Evolutionary conservation across 2,888 invertebrate genomes (phyloP), one percentile per base, ranked within the genome.

Genomic region (Alentia gelatinosa): DNA sequence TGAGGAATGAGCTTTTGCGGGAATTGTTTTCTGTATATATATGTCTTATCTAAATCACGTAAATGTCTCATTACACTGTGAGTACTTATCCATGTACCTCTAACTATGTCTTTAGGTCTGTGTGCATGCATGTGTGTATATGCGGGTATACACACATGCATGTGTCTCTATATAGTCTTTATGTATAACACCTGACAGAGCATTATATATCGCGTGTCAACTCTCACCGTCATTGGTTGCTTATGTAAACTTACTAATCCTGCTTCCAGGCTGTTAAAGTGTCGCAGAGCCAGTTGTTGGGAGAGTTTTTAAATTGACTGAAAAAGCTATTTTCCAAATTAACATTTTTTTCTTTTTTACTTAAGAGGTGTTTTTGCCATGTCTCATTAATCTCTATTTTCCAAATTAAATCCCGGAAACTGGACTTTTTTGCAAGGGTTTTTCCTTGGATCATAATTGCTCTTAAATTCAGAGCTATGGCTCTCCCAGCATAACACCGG

Each of bases 201-300:
- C 30, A 68, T 68, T 9, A 68, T 68, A 56, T 68, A 68, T 30
- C 12, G 30, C 68, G 30, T 68, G 68, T 68, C 33, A 68, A 30
- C 30, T 68, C 68, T 68, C 68, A 68, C 68, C 5, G 68, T 68
- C 68, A 68, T 68, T n/a, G n/a, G 68, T 68, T 30, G 68, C 68
- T 68, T 68, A 68, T 30, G 68, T 68, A 79, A 79, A 79, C 15
- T 39, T 79, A 79, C 79, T 79, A 79, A 79, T 23, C 79, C 35
- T 35, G 79, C 79, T 79, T 79, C 79, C 79, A 35, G 79, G 39
- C 79, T 23, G 37, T 79, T 30, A 68, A 19, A 68, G 1, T 68
- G 30, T 68, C 23, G 1, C 30, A 68, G 68, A 30, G 68, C 68
- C 33, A n/a, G 23, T 68, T 12, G 3, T 30, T 5, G 68, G 68